Evolutionary conservation across 1,140 invertebrate genomes (phyloP), one percentile per base, ranked within the genome.

Genomic region (Liolophura sinensis): DNA sequence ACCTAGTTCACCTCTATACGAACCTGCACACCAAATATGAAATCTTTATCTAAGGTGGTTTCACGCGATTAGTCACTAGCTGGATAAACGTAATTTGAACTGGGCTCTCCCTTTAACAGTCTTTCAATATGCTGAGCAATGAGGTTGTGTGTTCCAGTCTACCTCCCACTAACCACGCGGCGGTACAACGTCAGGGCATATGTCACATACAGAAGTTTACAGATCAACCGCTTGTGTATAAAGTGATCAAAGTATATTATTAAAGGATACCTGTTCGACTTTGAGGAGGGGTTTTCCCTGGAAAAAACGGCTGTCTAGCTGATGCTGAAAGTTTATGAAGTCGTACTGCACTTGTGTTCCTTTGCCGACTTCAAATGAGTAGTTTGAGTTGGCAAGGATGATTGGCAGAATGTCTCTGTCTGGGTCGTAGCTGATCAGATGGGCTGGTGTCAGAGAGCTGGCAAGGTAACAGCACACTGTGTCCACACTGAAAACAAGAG

Each of bases 351-450:
- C 60, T 18, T 51, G 63, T 25, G 70, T 72, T 0, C 70, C 70
- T 55, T 75, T 56, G 9, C 73, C 74, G 7, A 77, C 60, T 54
- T 72, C 48, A 61, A 79, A 73, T 7, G 75, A 75, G 62, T 78
- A 78, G 60, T 75, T 73, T 56, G 73, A 78, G 60, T 76, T 72
- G 14, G 75, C 68, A 16, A 80, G 69, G 14, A 80, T 67, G 52
- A 80, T 46, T 14, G 77, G 75, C 24, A 76, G 66, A 40, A 80
- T 54, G 62, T 80, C 78, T 54, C 65, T 63, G 18, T 76, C 75
- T 25, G 73, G 74, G 25, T 78, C 69, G 60, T 71, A 78, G 47
- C 66, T 65, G 15, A 80, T 71, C 48, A 80, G 67, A 52, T 79
- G 75, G 15, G 74, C 62, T 27, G 67, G 24, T 14, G 67, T 74